phyloP scores from a whole-genome alignment of 1,140 invertebrate genomes.

The Drosophila kohkoa region DNA sequence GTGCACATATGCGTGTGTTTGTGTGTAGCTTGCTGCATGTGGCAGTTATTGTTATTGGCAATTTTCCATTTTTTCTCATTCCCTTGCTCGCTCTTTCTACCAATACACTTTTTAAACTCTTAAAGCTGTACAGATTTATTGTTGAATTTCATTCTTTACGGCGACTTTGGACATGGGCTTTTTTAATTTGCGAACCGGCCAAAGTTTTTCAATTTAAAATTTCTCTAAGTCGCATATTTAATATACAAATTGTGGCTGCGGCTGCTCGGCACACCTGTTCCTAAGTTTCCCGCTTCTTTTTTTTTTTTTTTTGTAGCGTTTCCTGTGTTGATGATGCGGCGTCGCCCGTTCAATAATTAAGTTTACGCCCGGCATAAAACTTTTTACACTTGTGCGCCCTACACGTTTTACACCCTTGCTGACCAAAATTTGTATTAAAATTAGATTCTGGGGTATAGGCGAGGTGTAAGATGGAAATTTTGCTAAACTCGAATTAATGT shows the following conservation, averaged over 20 bases:
- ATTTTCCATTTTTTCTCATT: constrained; percentile 21
- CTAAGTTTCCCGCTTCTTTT: constrained; percentile 9
- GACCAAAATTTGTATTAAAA: neutral
- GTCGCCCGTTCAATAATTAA: constrained; percentile 75
- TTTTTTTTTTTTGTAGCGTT: constrained; percentile 17
- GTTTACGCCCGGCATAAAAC: constrained; percentile 68
- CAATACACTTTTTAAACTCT: constrained; percentile 15
- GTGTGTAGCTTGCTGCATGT: constrained; percentile 40
- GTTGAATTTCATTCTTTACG: constrained; percentile 22
- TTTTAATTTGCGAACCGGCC: constrained; percentile 74
- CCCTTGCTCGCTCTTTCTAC: neutral
- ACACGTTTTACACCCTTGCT: constrained; percentile 8
- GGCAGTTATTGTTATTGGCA: constrained; percentile 57
- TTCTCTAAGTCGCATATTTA: constrained; percentile 72
- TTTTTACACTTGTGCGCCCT: constrained; percentile 49
- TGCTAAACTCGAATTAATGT: neutral
- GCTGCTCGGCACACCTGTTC: constrained; percentile 67
- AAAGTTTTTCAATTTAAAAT: constrained; percentile 83
- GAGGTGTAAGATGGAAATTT: neutral
- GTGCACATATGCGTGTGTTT: neutral
- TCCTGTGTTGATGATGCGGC: constrained; percentile 34
- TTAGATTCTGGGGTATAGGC: neutral
- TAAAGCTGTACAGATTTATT: constrained; percentile 32
- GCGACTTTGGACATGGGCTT: constrained; percentile 66
- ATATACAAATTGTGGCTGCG: constrained; percentile 66